Conservation (phyloP, 2,888 invertebrate species). For the Helleia helle region DNA sequence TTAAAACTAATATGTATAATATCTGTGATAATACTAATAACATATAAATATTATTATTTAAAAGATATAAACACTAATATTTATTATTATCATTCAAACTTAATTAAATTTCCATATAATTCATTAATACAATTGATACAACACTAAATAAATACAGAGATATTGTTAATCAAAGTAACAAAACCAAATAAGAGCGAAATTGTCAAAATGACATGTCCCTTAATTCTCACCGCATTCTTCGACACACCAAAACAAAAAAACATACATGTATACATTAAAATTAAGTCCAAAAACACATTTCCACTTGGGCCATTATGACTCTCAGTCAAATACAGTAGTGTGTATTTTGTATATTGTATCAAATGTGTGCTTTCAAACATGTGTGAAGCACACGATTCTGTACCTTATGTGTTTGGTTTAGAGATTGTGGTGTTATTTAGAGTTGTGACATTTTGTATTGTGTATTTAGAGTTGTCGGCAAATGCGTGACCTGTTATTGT, state of each 20-base stretch:
- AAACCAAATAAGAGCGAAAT: conserved; percentile 58
- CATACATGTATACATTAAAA: conserved; percentile 14
- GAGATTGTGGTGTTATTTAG: no score
- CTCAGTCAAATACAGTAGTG: conserved; percentile 25
- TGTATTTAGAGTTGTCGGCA: conserved; percentile 51
- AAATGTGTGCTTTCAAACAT: conserved; percentile 62
- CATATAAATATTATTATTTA: no score
- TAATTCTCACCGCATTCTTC: conserved; percentile 72
- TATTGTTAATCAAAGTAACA: no score
- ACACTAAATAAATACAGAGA: no score
- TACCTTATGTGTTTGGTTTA: conserved; percentile 12
- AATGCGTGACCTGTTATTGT: conserved; percentile 72
- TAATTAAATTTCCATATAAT: no score
- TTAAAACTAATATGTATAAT: no score
- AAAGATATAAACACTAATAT: no score
- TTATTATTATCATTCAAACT: no score
- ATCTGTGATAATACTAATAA: no score
- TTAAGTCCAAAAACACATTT: conserved; percentile 22
- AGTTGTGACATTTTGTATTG: conserved; percentile 32
- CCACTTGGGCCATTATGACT: background rate
- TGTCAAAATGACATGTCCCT: conserved; percentile 63
- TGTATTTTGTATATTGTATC: conserved; percentile 43
- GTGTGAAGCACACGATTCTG: no score
- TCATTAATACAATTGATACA: no score
- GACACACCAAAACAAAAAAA: conserved; percentile 61